Percentiles rank a stretch among this genome's conserved stretches.
Evolutionary conservation across 1,140 invertebrate species (phyloP).

Genomic region (Patella vulgata): DNA sequence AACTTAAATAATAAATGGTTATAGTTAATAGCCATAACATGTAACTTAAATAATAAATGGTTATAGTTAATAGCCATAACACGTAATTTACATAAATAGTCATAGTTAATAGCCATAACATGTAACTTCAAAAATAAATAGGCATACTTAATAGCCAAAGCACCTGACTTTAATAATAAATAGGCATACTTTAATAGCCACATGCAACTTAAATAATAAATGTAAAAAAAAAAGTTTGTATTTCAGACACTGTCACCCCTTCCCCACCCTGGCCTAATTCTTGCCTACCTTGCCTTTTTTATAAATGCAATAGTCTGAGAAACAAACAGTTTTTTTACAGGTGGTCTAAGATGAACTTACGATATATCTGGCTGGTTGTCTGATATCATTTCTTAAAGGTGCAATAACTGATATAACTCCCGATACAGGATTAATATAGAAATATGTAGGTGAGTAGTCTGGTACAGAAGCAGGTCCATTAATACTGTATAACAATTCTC

Average conservation of each 20-base stretch:
- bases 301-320: too few species aligned
- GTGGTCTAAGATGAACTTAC: too few species aligned
- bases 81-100: not conserved
- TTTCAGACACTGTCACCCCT: too few species aligned
- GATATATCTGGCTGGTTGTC: too few species aligned
- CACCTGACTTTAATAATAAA: not conserved
- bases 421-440: conserved; percentile 41
- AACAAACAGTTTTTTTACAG: too few species aligned
- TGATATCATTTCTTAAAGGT: conserved; percentile 21
- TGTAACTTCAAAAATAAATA: not conserved
- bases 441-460: conserved; percentile 25
- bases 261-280: too few species aligned
- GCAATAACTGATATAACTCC: conserved; percentile 32
- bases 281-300: too few species aligned
- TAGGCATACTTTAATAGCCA: too few species aligned
- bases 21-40: not conserved
- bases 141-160: not conserved
- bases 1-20: not conserved
- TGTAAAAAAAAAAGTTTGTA: not conserved
- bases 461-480: conserved; percentile 25
- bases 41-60: not conserved
- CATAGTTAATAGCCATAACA: not conserved
- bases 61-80: not conserved
- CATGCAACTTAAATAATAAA: not conserved
- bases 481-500: conserved; percentile 34